Evolutionary conservation across 2,888 invertebrate genomes (phyloP), one percentile per base, ranked within the genome.

Genomic region (Noctua pronuba): DNA sequence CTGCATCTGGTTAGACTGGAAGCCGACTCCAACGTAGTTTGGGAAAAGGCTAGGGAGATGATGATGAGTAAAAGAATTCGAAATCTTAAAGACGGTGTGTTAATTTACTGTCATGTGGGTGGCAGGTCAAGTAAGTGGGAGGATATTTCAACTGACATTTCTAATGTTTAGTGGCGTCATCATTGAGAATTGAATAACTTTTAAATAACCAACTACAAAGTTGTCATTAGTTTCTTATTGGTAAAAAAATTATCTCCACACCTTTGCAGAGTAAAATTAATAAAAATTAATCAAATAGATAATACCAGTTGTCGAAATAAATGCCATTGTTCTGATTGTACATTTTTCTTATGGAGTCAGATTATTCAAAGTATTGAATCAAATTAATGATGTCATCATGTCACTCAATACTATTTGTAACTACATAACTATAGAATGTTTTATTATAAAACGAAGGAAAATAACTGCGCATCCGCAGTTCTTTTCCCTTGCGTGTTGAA

Each of bases 351-450:
- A 13, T 41, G 8, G 16, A 38, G 11, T 38, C 38, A n/a, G 13
- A 38, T 24, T 16, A 10, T 35, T 35, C 8, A 31, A 60, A 28
- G 4, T 21, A 31, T 60, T 10, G 16, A 28, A 24, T 49, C 16
- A 52, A 80, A 55, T 35, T 11, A 62, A 75, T 66, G 35, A 77
- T 46, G 44, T 52, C 58, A 77, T 73, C n/a, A 65, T 16, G 16
- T 41, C 16, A 64, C n/a, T 38, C 13, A 18, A n/a, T 18, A 10
- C 16, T 16, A 41, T 41, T 65, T 65, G 10, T n/a, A 38, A 38
- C 2, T 21, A 49, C 2, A n/a, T 16, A 11, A n/a, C 24, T 38
- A 41, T 31, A 44, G 21, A 60, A 49, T 55, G 1, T 31, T 58
- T n/a, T 49, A 44, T 58, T 52, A 46, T 67, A 10, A 16, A 64